Evolutionary conservation across 2,113 vertebrate species (phyloP).

Genomic region (Fregetta grallaria): DNA sequence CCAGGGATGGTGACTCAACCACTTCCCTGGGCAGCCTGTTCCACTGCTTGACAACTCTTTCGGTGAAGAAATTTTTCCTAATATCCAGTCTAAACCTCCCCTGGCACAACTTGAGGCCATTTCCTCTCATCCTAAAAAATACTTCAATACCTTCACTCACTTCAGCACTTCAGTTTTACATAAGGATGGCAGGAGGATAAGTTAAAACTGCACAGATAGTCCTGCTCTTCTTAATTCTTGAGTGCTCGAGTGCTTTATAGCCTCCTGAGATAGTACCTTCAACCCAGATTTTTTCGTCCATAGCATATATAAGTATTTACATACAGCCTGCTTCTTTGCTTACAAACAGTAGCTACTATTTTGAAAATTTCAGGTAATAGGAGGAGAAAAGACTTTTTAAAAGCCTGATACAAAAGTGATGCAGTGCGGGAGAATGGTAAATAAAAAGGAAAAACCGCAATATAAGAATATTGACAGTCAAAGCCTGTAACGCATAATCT

Average conservation of each 20-base stretch:
- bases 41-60: too few species aligned
- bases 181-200: background rate
- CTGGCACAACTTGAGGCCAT: too few species aligned
- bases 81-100: too few species aligned
- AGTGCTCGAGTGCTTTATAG: background rate
- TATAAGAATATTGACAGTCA: background rate
- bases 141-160: background rate
- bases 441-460: background rate
- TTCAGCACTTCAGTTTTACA: background rate
- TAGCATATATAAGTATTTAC: background rate
- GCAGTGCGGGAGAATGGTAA: background rate
- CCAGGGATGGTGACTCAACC: too few species aligned
- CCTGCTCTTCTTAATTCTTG: background rate
- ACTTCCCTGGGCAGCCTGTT: too few species aligned
- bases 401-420: background rate
- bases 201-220: background rate
- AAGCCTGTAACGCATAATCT: background rate
- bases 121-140: too few species aligned
- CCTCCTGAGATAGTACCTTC: background rate
- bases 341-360: background rate
- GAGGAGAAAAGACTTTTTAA: background rate
- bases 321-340: background rate
- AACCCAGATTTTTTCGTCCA: background rate
- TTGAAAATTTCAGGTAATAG: background rate
- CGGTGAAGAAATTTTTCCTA: too few species aligned